Conservation (phyloP, 2,888 invertebrate species). For the Leptopilina drosophilae region DNA sequence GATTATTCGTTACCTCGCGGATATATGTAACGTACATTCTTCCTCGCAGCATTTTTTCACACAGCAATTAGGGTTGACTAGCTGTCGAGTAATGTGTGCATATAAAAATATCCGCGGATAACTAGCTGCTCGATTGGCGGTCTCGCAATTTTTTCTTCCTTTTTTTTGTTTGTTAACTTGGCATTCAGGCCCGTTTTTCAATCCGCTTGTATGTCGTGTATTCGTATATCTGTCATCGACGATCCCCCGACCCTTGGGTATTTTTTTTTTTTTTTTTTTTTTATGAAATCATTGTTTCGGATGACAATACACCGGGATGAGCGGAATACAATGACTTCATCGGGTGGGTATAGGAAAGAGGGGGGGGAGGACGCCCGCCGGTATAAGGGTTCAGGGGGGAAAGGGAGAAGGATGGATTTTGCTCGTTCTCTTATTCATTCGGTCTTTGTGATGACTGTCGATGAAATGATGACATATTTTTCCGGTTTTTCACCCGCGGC, state of each 20-base stretch:
- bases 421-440: slow-evolving; percentile 67
- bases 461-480: slow-evolving; percentile 78
- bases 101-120: slow-evolving; percentile 48
- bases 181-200: slow-evolving; percentile 59
- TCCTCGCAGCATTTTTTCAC: background rate
- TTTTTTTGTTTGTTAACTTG: slow-evolving; percentile 42
- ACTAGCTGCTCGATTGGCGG: slow-evolving; percentile 61
- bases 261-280: slow-evolving; percentile 68
- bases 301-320: slow-evolving; percentile 75
- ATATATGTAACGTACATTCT: background rate
- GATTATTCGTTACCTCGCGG: slow-evolving; percentile 5
- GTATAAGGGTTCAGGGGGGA: slow-evolving; percentile 44
- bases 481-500: slow-evolving; percentile 74
- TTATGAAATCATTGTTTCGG: slow-evolving; percentile 76
- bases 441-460: slow-evolving; percentile 77
- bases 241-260: slow-evolving; percentile 63
- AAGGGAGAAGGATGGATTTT: slow-evolving; percentile 47
- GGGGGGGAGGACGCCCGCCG: slow-evolving; percentile 17
- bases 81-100: background rate
- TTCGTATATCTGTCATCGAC: slow-evolving; percentile 53
- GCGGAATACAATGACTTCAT: slow-evolving; percentile 74
- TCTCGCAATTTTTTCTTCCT: slow-evolving; percentile 43
- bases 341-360: slow-evolving; percentile 56
- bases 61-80: slow-evolving; percentile 5
- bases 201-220: slow-evolving; percentile 48